Evolutionary conservation across 1,140 invertebrate genomes (phyloP), one percentile per base, ranked within the genome.

Genomic region (Drosophila eugracilis): DNA sequence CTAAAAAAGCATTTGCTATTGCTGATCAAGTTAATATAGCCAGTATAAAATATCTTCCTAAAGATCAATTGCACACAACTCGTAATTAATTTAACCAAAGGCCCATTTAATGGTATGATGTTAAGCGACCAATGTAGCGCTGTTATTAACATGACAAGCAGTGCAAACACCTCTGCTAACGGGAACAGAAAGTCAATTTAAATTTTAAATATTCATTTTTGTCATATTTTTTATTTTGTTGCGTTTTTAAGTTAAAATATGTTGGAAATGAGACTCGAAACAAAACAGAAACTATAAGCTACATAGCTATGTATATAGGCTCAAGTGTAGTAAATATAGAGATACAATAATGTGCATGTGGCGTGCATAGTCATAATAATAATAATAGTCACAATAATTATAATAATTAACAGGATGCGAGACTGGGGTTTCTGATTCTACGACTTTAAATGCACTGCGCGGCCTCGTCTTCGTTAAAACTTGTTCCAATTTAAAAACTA

Each of bases 371-470:
- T 47, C 44, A 47, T 47, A 45, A 45, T 45, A 54, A 45, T 45
- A 54, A 71, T 63, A 76, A 65, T 60, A 45, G 42, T 45, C 42
- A 47, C 44, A 28, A 42, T 58, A 28, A 15, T 76, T 26, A 62
- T 75, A 72, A 50, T 60, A 76, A 60, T 86, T 63, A 86, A 74
- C 73, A 70, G 84, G 81, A 81, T 75, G 69, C 72, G 54, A 57
- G 75, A 65, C 42, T 62, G 32, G 45, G 54, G 44, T 36, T 41
- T 67, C 65, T 69, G 60, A 67, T 67, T 53, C 37, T 53, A 34
- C 15, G 55, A 52, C 60, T 62, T 81, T 88, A 86, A 86, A 88
- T 86, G 83, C 81, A 71, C 59, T 55, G 62, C 45, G 57, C 50
- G 74, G 37, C 26, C 55, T 76, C 65, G 30, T 78, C 37, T 55